A percentile compares a stretch with the other conserved stretches of the same genome.
These are phyloP conservation scores for Muscidifurax raptorellus DNA, from an alignment of 1,140 invertebrate species.

Conservation along the genomic window DNA sequence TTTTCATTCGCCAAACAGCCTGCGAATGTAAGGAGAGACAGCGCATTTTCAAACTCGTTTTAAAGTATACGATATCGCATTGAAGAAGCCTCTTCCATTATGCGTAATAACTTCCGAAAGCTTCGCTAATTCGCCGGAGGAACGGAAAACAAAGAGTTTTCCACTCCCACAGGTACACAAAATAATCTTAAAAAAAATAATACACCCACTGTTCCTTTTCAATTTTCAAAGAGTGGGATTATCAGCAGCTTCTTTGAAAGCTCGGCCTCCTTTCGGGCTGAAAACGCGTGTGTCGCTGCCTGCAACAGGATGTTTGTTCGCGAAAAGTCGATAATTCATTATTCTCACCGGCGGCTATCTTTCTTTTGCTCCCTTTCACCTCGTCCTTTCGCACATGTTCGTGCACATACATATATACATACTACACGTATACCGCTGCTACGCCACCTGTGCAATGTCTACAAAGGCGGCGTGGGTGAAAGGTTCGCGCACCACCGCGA, in stretches of 20 bases:
- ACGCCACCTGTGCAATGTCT: not conserved
- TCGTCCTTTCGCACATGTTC: not conserved
- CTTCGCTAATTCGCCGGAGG: not conserved
- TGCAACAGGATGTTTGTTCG: slow-evolving; percentile 14
- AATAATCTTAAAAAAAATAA: too few relatives aligned
- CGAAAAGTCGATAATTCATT: slow-evolving; percentile 33
- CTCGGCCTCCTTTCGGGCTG: not conserved
- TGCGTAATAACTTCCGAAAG: slow-evolving; percentile 8
- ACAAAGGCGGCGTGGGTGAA: not conserved
- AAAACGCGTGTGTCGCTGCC: not conserved
- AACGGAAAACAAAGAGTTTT: not conserved
- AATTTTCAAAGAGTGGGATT: not conserved
- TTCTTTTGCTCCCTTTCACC: not conserved
- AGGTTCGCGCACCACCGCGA: not conserved
- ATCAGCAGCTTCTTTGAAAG: not conserved
- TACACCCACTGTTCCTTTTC: too few relatives aligned
- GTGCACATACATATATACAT: too few relatives aligned
- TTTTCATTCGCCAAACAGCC: slow-evolving; percentile 2
- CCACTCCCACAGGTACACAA: too few relatives aligned
- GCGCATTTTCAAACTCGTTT: not conserved
- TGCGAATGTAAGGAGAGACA: not conserved
- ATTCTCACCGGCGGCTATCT: not conserved
- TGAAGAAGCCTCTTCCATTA: not conserved
- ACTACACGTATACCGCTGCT: too few relatives aligned
- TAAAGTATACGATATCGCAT: not conserved